Percentiles rank a stretch among this genome's conserved stretches.
phyloP scores from a whole-genome alignment of 2,797 vertebrate genomes.

The Pipistrellus pygmaeus region DNA sequence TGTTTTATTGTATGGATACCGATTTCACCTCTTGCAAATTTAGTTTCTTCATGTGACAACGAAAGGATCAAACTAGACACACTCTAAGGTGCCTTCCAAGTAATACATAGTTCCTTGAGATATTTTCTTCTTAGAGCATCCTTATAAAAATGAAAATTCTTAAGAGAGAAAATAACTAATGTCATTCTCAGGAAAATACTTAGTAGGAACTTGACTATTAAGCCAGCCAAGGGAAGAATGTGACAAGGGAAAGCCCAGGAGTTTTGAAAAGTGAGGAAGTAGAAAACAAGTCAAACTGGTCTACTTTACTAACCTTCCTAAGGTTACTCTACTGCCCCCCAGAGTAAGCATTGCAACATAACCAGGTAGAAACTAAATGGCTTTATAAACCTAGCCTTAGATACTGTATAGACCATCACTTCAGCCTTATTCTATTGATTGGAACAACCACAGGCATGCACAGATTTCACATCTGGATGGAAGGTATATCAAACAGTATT shows the following conservation, averaged over 20 bases:
- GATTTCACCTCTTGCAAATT: not conserved
- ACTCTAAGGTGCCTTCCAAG: not conserved
- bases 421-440: not conserved
- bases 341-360: not conserved
- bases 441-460: not conserved
- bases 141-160: conserved; percentile 21
- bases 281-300: conserved; percentile 23
- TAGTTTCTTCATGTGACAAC: conserved; percentile 36
- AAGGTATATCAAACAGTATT: not conserved
- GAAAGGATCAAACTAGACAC: not conserved
- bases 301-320: not conserved
- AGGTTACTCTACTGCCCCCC: not conserved
- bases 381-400: not conserved
- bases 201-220: not conserved
- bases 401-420: not conserved
- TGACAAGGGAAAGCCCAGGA: not conserved
- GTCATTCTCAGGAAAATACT: not conserved
- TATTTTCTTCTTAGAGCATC: conserved; percentile 3
- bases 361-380: not conserved
- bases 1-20: not conserved
- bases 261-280: not conserved
- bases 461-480: not conserved
- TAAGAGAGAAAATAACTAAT: not conserved
- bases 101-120: not conserved
- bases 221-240: not conserved